phyloP scores from a whole-genome alignment of 1,140 invertebrate species.

The Mactra quadrangularis region DNA sequence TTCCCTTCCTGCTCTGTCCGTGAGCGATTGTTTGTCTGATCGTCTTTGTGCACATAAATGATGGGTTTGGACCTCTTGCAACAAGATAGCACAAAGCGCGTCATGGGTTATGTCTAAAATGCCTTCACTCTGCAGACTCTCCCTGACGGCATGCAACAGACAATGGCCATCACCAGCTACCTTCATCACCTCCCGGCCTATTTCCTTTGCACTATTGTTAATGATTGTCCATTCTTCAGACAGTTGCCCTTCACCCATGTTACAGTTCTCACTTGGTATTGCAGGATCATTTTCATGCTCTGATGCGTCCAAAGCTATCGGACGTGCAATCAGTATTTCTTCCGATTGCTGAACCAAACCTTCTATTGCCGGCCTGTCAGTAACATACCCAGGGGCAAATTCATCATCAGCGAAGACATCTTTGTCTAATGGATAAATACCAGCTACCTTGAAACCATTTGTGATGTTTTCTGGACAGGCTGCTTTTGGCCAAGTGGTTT shows the following conservation, averaged over 20 bases:
- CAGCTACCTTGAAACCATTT: slow-evolving; percentile 7
- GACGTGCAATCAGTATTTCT: not conserved
- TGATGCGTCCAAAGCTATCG: not conserved
- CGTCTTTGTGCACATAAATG: not conserved
- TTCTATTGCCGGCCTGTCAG: slow-evolving; percentile 13
- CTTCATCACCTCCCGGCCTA: not conserved
- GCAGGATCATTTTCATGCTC: not conserved
- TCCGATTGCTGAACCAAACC: not conserved
- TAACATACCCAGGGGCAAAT: slow-evolving; percentile 21
- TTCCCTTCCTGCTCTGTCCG: slow-evolving; percentile 3
- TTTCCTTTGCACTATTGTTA: not conserved
- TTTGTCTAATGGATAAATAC: not conserved
- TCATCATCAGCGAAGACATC: not conserved
- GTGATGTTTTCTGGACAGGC: not conserved
- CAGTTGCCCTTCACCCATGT: not conserved
- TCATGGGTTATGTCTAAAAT: not conserved
- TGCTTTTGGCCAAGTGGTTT: not conserved
- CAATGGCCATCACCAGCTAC: slow-evolving; percentile 19
- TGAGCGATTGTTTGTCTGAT: not conserved
- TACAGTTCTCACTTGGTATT: not conserved
- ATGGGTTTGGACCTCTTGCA: too few relatives aligned
- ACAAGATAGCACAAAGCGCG: not conserved
- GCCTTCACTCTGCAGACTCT: not conserved
- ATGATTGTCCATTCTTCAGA: not conserved
- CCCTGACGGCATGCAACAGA: slow-evolving; percentile 9